phyloP scores from a whole-genome alignment of 1,140 invertebrate genomes.

The Lucilia sericata region DNA sequence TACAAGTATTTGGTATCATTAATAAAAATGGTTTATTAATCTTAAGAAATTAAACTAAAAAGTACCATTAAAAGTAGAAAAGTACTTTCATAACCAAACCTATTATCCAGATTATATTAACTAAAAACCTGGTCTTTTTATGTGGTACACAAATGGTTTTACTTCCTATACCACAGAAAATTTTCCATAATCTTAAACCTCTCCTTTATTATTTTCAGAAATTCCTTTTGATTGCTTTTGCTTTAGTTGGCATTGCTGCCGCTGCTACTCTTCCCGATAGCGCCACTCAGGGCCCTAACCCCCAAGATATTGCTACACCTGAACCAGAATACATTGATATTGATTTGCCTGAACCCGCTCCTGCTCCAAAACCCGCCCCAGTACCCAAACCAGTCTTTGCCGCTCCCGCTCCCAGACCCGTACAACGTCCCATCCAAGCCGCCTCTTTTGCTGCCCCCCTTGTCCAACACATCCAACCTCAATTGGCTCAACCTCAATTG shows the following conservation, averaged over 20 bases:
- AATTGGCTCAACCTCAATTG: constrained; percentile 51
- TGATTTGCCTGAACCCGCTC: constrained; percentile 55
- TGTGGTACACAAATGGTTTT: too few species aligned
- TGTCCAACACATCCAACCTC: constrained; percentile 45
- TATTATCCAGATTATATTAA: too few species aligned
- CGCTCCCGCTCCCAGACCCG: constrained; percentile 34
- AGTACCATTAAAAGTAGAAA: too few species aligned
- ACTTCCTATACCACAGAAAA: too few species aligned
- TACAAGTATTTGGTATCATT: too few species aligned
- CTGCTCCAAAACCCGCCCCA: constrained; percentile 37
- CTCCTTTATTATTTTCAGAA: constrained; percentile 52
- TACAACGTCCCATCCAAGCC: constrained; percentile 49
- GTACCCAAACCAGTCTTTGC: background rate
- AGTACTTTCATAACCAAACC: too few species aligned
- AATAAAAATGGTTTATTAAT: too few species aligned
- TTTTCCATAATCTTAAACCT: too few species aligned
- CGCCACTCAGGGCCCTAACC: constrained; percentile 65
- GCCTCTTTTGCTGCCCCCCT: constrained; percentile 47
- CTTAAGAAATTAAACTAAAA: too few species aligned
- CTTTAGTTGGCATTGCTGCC: constrained; percentile 59
- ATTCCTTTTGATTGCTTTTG: constrained; percentile 58
- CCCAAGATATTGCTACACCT: constrained; percentile 66
- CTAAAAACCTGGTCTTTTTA: too few species aligned
- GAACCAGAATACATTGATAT: constrained; percentile 67
- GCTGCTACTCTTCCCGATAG: constrained; percentile 61